These are phyloP conservation scores for Xanthia togata DNA, from an alignment of 2,888 invertebrate genomes.

Conservation along the genomic window DNA sequence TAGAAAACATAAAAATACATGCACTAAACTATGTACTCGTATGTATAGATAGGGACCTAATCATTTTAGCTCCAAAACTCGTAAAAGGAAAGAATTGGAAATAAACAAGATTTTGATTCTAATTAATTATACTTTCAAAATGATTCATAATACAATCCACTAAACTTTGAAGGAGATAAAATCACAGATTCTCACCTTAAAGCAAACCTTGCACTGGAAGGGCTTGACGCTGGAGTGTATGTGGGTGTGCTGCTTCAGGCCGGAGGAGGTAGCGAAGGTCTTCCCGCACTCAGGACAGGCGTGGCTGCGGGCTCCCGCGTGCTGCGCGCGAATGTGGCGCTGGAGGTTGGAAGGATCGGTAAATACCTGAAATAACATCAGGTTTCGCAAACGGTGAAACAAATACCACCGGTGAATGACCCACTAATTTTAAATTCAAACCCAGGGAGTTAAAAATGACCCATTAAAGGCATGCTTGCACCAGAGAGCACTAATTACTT, in stretches of 20 bases:
- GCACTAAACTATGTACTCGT: background rate
- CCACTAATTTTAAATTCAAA: conserved; percentile 60
- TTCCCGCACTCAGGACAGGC: conserved; percentile 99
- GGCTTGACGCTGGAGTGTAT: conserved; percentile 99
- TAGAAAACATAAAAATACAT: background rate
- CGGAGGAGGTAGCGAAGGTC: conserved; percentile 99
- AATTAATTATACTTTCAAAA: background rate
- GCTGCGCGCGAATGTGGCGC: conserved; percentile 98
- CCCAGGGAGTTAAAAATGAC: conserved; percentile 50
- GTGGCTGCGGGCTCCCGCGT: conserved; percentile 98
- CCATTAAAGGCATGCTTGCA: conserved; percentile 25
- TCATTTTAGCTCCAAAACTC: conserved; percentile 13
- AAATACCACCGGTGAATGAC: conserved; percentile 62
- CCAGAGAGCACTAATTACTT: conserved; percentile 21
- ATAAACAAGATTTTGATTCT: background rate
- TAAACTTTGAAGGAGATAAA: conserved; percentile 2
- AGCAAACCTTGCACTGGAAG: conserved; percentile 98
- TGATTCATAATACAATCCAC: background rate
- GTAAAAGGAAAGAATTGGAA: background rate
- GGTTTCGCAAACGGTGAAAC: conserved; percentile 85
- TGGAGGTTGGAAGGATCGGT: conserved; percentile 99
- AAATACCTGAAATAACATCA: conserved; percentile 94
- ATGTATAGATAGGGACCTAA: background rate
- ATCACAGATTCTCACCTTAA: conserved; percentile 92
- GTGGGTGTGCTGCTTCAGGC: conserved; percentile 99